These are phyloP conservation scores for Eilema sororculum DNA, from an alignment of 2,888 invertebrate genomes.

Conservation along the genomic window DNA sequence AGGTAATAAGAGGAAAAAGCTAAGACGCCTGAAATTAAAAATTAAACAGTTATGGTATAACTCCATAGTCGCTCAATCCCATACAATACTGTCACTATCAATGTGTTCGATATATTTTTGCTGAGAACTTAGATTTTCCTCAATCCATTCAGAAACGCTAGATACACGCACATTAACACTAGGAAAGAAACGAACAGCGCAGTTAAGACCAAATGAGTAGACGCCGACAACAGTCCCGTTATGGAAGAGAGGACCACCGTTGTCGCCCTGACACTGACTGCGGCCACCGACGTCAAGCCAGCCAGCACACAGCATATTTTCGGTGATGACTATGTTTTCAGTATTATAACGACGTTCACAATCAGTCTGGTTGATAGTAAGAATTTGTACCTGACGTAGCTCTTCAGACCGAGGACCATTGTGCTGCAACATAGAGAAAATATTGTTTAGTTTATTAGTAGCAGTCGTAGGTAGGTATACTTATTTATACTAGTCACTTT, in stretches of 20 bases:
- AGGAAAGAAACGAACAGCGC: constrained; percentile 55
- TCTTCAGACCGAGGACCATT: constrained; percentile 44
- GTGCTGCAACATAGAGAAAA: constrained; percentile 24
- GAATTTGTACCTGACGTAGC: constrained; percentile 62
- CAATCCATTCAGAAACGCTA: constrained; percentile 63
- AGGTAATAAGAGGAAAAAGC: no score
- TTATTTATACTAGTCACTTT: no score
- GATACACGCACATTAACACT: constrained; percentile 66
- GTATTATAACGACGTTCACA: constrained; percentile 55
- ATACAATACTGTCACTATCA: neutral
- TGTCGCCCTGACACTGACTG: constrained; percentile 60
- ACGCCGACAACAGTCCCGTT: constrained; percentile 62
- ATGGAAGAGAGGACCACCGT: constrained; percentile 64
- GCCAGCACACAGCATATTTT: constrained; percentile 56
- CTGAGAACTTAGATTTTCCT: neutral
- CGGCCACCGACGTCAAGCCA: constrained; percentile 59
- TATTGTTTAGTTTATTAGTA: neutral
- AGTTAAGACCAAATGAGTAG: constrained; percentile 58
- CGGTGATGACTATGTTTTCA: constrained; percentile 41
- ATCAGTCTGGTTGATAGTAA: constrained; percentile 53
- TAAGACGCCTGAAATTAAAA: no score
- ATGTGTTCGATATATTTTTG: neutral
- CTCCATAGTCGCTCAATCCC: no score
- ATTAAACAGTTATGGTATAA: no score
- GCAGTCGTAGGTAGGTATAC: neutral